Conservation (phyloP, 92 coral and sea anemone species). For the Phymanthus crucifer region DNA sequence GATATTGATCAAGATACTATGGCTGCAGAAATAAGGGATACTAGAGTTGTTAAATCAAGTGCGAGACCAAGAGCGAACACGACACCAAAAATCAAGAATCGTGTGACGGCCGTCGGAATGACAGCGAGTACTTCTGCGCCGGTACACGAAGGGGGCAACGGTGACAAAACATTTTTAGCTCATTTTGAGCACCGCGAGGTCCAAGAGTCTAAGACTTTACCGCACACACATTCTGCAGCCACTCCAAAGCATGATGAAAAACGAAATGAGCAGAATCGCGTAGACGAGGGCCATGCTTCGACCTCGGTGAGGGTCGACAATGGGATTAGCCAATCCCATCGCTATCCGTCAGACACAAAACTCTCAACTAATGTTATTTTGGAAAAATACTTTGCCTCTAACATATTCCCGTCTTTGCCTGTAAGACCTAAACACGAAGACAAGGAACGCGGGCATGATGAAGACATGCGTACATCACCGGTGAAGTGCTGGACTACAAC, state of each 20-base stretch:
- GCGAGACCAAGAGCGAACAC: neutral
- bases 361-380: neutral
- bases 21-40: neutral
- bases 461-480: neutral
- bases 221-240: neutral
- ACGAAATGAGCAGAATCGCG: neutral
- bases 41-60: neutral
- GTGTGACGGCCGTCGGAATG: neutral
- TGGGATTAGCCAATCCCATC: neutral
- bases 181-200: neutral
- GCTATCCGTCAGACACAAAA: neutral
- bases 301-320: neutral
- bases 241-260: neutral
- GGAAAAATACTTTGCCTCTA: conserved; percentile 6
- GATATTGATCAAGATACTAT: neutral
- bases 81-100: neutral
- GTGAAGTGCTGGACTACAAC: neutral
- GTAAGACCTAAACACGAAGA: neutral
- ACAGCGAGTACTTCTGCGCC: neutral
- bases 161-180: neutral
- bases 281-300: too few species aligned
- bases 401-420: conserved; percentile 15
- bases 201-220: neutral
- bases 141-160: neutral
- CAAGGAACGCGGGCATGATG: neutral